phyloP scores from a whole-genome alignment of 2,888 invertebrate species.

The Phorcus lineatus region DNA sequence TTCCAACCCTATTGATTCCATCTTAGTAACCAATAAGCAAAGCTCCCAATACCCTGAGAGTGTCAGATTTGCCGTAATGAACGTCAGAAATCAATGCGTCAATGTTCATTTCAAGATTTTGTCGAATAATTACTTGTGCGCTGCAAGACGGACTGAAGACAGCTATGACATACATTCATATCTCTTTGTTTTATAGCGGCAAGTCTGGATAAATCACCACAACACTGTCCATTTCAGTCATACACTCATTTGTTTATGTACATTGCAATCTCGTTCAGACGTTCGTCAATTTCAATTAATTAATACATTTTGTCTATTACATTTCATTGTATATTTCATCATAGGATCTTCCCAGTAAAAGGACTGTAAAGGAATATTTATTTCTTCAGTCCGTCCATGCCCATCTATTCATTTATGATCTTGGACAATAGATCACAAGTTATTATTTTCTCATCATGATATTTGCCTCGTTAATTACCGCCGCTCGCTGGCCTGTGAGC shows the following conservation, averaged over 20 bases:
- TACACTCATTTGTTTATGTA: slow-evolving; percentile 8
- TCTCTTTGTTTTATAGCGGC: slow-evolving; percentile 11
- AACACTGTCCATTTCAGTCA: not conserved
- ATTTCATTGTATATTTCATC: slow-evolving; percentile 7
- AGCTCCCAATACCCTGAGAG: slow-evolving; percentile 34
- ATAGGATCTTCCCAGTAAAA: not conserved
- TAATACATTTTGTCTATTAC: slow-evolving; percentile 8
- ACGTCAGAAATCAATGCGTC: slow-evolving; percentile 43
- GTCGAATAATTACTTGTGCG: slow-evolving; percentile 28
- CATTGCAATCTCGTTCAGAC: slow-evolving; percentile 9
- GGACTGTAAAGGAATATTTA: slow-evolving; percentile 8
- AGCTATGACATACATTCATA: slow-evolving; percentile 18
- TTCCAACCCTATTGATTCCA: slow-evolving; percentile 44
- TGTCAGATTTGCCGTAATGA: slow-evolving; percentile 40
- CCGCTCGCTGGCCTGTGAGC: not conserved
- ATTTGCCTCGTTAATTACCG: slow-evolving; percentile 21
- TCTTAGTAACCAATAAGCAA: slow-evolving; percentile 48
- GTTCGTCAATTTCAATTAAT: slow-evolving; percentile 10
- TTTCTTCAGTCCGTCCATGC: not conserved
- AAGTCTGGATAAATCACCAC: not conserved
- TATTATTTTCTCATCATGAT: slow-evolving; percentile 22
- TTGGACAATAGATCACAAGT: slow-evolving; percentile 16
- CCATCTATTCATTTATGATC: slow-evolving; percentile 20
- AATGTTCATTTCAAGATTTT: slow-evolving; percentile 45
- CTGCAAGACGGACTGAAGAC: slow-evolving; percentile 13